These are phyloP conservation scores for Lanius ludovicianus DNA, from an alignment of 2,113 vertebrate species.

Conservation along the genomic window DNA sequence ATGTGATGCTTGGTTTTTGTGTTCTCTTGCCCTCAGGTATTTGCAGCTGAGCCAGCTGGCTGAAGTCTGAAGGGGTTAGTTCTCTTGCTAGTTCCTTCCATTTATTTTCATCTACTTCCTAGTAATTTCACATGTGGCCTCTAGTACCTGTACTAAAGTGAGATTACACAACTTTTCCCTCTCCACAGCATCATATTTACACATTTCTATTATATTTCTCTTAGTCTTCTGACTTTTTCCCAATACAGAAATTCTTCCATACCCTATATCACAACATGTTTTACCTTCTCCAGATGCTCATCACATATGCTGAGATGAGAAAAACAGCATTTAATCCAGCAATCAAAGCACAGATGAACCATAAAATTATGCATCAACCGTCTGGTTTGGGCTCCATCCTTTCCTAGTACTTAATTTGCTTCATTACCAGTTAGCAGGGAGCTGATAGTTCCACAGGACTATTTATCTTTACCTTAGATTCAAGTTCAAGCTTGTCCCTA, in stretches of 20 bases:
- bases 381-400: background rate
- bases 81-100: background rate
- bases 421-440: background rate
- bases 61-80: background rate
- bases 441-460: background rate
- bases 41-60: background rate
- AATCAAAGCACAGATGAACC: background rate
- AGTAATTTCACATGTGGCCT: background rate
- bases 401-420: background rate
- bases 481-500: background rate
- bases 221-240: background rate
- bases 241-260: background rate
- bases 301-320: background rate
- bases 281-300: background rate
- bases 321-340: background rate
- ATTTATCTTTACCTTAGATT: background rate
- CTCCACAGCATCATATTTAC: background rate
- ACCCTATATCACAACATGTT: background rate
- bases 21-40: background rate
- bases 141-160: background rate
- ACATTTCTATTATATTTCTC: background rate
- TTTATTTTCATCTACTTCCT: background rate
- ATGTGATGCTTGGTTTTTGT: background rate
- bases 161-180: background rate
- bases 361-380: background rate